Evolutionary conservation across 2,113 vertebrate species (phyloP).

Genomic region (Lamprologus callipterus): DNA sequence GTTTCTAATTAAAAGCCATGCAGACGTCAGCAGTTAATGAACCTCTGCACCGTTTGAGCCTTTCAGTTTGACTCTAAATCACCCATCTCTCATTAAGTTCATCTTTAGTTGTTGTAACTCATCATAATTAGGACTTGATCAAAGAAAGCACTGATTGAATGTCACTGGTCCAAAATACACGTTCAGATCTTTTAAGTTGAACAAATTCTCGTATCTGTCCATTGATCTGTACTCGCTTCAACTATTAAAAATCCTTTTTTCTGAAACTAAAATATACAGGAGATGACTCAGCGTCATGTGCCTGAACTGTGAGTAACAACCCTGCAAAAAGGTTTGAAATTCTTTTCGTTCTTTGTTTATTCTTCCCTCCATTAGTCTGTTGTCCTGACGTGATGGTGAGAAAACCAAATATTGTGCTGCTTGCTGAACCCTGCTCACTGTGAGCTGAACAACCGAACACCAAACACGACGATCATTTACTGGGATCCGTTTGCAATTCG

Average conservation of each 20-base stretch:
- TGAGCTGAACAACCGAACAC: too few species aligned
- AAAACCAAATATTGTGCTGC: neutral
- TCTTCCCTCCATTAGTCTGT: neutral
- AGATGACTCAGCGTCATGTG: too few species aligned
- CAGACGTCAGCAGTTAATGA: neutral
- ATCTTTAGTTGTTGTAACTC: neutral
- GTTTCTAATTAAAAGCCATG: neutral
- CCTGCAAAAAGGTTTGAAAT: neutral
- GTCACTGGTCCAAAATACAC: neutral
- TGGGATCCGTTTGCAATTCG: neutral
- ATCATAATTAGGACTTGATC: neutral
- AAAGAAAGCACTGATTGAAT: fast-evolving
- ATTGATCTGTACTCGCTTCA: fast-evolving
- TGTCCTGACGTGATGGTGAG: neutral
- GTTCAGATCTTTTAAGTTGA: neutral
- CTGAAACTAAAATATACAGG: neutral
- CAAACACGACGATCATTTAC: neutral
- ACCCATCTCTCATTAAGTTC: neutral
- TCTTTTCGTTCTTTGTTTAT: neutral
- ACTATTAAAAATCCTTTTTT: neutral
- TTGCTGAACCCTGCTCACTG: fast-evolving
- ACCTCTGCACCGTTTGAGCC: neutral
- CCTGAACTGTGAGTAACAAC: neutral
- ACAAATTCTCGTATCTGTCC: neutral
- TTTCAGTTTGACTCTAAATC: neutral